Evolutionary conservation across 1,140 invertebrate species (phyloP), one percentile per base, ranked within the genome.

Genomic region (Pollicipes pollicipes): DNA sequence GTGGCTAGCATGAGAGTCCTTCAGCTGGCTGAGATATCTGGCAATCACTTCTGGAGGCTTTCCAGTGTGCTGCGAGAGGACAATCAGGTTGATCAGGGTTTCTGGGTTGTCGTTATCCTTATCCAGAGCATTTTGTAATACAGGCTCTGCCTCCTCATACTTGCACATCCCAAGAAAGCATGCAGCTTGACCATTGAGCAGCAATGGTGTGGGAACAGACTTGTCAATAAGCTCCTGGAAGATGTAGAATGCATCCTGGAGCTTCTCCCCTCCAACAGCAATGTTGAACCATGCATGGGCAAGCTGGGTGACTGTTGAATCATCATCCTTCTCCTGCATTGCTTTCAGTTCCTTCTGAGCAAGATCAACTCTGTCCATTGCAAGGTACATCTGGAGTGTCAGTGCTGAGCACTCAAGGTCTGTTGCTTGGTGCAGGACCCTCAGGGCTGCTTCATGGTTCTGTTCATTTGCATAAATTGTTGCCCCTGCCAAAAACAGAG

Each of bases 211-310:
- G 28, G 90, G 45, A 21, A 69, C 71, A 63, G 31, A 71, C 80
- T 94, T 91, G 76, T 97, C 97, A 70, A 91, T 88, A 81, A 98
- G 84, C 82, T 99, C 97, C 85, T 98, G 89, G 76, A 93, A 95
- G 74, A 97, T 98, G 80, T 98, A 98, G 82, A 91, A 98, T 0
- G 96, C 95, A 80, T 99, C 97, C 82, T 98, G 93, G 68, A 95
- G 83, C 78, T 98, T 97, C n/a, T 98, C 95, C 24, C 92, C 93
- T 45, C 95, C 95, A 77, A 87, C 85, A 73, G 87, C 86, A 72
- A 97, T 83, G 78, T 97, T 92, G 3, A 97, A 82, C 95, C 95
- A 98, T 37, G 94, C 95, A 76, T 93, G 90, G 6, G 94, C 90
- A 3, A 99, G 81, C 78, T 99, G 96, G 2, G 95, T 97, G 0